Evolutionary conservation across 2,888 invertebrate genomes (phyloP).

Genomic region (Pristionchus entomophagus): DNA sequence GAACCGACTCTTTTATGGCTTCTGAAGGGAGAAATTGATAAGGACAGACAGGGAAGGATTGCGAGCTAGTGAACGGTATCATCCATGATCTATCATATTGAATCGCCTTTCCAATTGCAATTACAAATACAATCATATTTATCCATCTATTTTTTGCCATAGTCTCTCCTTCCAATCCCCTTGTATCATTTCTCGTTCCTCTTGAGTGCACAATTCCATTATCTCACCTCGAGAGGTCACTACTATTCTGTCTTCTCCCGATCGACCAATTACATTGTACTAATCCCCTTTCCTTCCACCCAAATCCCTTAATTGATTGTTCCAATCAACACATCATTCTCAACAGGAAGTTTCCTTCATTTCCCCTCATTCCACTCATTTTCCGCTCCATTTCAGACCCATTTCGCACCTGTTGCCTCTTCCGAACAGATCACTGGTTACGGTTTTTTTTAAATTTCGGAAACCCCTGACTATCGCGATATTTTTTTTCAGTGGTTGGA

Average conservation of each 20-base stretch:
- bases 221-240: constrained; percentile 43
- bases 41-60: not conserved
- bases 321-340: constrained; percentile 22
- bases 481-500: too few relatives aligned
- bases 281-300: constrained; percentile 13
- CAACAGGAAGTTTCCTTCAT: constrained; percentile 24
- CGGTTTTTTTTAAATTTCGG: too few relatives aligned
- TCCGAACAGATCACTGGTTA: not conserved
- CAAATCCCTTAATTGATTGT: constrained; percentile 39
- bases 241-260: not conserved
- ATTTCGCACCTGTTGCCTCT: constrained; percentile 12
- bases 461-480: too few relatives aligned
- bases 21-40: constrained; percentile 23
- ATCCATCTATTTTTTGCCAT: constrained; percentile 30
- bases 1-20: constrained; percentile 41
- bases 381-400: constrained; percentile 2
- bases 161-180: constrained; percentile 8
- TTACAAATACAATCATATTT: constrained; percentile 23
- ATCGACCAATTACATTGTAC: not conserved
- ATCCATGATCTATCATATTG: not conserved
- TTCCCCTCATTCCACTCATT: not conserved
- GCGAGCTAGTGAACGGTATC: not conserved
- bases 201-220: constrained; percentile 33
- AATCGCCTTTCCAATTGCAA: not conserved
- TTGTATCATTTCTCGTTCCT: constrained; percentile 34